phyloP scores from a whole-genome alignment of 53 echinoderm and acorn worm species.

The Patiria pectinifera region DNA sequence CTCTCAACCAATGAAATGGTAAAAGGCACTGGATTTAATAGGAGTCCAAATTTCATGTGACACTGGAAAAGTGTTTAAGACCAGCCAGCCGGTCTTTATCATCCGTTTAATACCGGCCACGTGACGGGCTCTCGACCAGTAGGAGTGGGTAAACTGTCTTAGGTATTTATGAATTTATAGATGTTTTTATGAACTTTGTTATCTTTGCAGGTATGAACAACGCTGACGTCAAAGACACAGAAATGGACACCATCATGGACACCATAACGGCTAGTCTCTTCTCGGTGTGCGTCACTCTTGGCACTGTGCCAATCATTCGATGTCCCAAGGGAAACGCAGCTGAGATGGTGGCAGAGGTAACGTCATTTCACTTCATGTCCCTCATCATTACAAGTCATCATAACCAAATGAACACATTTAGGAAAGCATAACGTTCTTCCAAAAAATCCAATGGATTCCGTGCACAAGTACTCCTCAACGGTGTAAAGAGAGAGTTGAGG shows the following conservation, averaged over 20 bases:
- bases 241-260: conserved; percentile 97
- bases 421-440: no score
- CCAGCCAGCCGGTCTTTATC: no score
- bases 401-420: background rate
- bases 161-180: background rate
- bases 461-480: no score
- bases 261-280: conserved; percentile 93
- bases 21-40: no score
- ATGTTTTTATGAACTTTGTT: background rate
- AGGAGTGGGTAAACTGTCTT: no score
- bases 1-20: no score
- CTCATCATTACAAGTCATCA: background rate
- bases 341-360: conserved; percentile 99
- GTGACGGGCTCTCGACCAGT: no score
- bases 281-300: conserved; percentile 97
- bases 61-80: no score
- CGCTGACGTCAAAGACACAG: conserved; percentile 92
- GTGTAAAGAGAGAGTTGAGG: no score
- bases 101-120: no score
- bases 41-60: no score
- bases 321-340: conserved; percentile 97
- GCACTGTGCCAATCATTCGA: conserved; percentile 95
- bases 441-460: no score
- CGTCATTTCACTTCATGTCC: background rate
- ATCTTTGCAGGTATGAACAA: conserved; percentile 84